phyloP scores from a whole-genome alignment of 2,888 invertebrate genomes.

The Cartodere bifasciata region DNA sequence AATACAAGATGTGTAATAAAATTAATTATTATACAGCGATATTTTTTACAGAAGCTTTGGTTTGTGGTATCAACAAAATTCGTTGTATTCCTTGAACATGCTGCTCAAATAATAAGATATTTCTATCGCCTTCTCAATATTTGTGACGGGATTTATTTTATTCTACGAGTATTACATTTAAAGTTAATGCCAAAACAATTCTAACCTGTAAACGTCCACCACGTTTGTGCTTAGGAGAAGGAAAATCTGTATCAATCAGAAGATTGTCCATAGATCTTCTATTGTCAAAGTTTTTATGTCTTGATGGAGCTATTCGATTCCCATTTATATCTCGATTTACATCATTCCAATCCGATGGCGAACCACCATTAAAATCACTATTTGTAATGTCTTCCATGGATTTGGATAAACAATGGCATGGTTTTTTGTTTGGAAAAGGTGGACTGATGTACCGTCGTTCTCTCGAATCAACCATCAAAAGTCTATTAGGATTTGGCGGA shows the following conservation, averaged over 20 bases:
- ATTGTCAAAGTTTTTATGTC: constrained; percentile 34
- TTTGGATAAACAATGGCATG: constrained; percentile 53
- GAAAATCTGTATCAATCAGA: constrained; percentile 41
- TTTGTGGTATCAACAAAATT: no score
- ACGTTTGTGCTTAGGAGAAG: constrained; percentile 39
- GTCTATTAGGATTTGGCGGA: constrained; percentile 33
- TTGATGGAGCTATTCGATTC: constrained; percentile 40
- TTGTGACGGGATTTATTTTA: no score
- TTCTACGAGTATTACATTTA: no score
- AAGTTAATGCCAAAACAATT: constrained; percentile 2
- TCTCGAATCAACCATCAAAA: constrained; percentile 29
- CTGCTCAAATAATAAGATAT: no score
- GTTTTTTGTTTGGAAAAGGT: constrained; percentile 12
- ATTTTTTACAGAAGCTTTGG: no score
- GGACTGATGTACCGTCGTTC: constrained; percentile 18
- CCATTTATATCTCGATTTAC: constrained; percentile 55
- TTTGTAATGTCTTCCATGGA: constrained; percentile 63
- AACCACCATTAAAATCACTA: no score
- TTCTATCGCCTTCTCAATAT: no score
- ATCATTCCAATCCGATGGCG: constrained; percentile 40
- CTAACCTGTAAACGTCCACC: constrained; percentile 44
- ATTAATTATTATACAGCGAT: no score
- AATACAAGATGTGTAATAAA: no score
- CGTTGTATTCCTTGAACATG: no score
- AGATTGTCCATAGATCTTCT: constrained; percentile 62